Evolutionary conservation across 2,797 vertebrate species (phyloP).

Genomic region (Syndactyla subalaris): DNA sequence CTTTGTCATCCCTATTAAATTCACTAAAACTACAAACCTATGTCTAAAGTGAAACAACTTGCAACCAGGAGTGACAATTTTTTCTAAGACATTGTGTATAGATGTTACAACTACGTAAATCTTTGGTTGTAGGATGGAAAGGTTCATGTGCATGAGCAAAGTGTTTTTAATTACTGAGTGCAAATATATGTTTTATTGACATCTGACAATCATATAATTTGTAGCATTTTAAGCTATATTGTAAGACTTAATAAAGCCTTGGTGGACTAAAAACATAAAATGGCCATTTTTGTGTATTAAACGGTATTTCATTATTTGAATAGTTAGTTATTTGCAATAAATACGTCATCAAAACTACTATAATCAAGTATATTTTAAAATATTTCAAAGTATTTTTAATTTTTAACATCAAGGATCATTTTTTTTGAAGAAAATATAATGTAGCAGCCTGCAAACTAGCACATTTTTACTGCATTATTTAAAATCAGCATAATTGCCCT

Average conservation of each 20-base stretch:
- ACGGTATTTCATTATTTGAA: neutral
- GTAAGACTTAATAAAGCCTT: neutral
- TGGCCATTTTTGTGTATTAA: accelerated
- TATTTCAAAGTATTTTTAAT: neutral
- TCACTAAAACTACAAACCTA: neutral
- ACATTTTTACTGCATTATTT: neutral
- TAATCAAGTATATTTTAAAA: neutral
- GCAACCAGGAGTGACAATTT: neutral
- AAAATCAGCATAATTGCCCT: neutral
- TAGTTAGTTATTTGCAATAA: neutral
- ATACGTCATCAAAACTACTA: neutral
- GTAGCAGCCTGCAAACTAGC: neutral
- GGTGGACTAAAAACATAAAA: neutral
- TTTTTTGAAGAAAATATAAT: neutral
- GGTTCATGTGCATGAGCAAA: neutral
- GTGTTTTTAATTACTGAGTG: neutral
- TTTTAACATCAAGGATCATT: neutral
- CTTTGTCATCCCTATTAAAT: neutral
- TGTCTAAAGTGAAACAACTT: neutral
- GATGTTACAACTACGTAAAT: neutral
- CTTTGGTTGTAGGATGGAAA: neutral
- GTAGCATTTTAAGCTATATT: neutral
- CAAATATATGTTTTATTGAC: neutral
- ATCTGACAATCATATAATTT: neutral
- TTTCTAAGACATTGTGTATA: neutral